Base-by-base conservation (phyloP, 2,797 vertebrate species). In the Cryptoblepharus egeriae region DNA sequence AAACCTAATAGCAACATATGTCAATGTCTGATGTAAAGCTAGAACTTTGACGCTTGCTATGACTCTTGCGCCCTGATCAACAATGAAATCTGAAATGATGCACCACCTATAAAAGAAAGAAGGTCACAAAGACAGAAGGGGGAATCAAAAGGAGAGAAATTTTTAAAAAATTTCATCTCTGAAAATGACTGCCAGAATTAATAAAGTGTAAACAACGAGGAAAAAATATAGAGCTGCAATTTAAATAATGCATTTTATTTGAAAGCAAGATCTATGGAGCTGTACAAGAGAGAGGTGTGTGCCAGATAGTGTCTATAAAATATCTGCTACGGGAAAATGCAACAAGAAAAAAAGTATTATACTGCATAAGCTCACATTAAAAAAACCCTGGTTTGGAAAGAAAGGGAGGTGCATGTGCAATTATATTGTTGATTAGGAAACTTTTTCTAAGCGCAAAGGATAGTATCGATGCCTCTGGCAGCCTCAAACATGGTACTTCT, bases 171-270 rank as follows among this genome's bases (percentile, higher is more conserved):
- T 24, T 58, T 37, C 35, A 24, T 58, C 24, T 20, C 32, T 35
- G 15, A 58, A 22, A 24, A 10, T 1, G n/a, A 24, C 42, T 9
- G 45, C 6, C n/a, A 52, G 13, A 42, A 6, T 49, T 26, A 74
- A 74, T 73, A n/a, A 22, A 73, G 55, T 37, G 37, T 75, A 75
- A 37, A 37, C 57, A 28, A 10, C 9, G 12, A 11, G 24, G 5
- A 4, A 15, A 26, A 35, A 57, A 74, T 15, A 37, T 37, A 57
- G 11, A 26, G 57, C 12, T 60, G 32, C 57, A 60, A 39, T 28
- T 49, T n/a, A 72, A 49, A 72, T n/a, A 72, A 72, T 72, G 70
- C 20, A 30, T 72, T 72, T 72, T 72, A 72, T 52, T 72, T 55
- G 20, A 68, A 37, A 68, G 35, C 30, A 13, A 15, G n/a, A 11